Percentiles rank a stretch among this genome's conserved stretches.
phyloP scores from a whole-genome alignment of 1,140 invertebrate genomes.

The Diorhabda carinulata region DNA sequence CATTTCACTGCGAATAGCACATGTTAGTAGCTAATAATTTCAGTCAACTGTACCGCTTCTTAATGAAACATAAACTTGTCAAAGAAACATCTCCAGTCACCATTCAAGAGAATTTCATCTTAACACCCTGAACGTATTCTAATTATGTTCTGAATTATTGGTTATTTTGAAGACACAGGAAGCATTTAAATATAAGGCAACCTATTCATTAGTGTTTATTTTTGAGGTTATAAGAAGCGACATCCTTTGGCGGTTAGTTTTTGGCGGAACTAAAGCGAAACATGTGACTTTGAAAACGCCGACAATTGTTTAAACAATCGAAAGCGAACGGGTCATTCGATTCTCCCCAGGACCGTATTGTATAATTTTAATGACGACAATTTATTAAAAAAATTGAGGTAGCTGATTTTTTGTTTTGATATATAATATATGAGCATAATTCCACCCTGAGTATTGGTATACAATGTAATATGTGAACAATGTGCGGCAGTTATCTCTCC shows the following conservation, averaged over 20 bases:
- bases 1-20: background rate
- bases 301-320: conserved; percentile 24
- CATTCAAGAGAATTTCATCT: background rate
- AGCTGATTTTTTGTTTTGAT: no score
- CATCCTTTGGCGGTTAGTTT: conserved; percentile 18
- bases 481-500: conserved; percentile 7
- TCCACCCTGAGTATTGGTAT: no score
- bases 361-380: no score
- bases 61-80: background rate
- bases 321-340: background rate
- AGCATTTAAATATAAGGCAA: conserved; percentile 23
- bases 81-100: background rate
- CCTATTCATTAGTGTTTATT: conserved; percentile 23
- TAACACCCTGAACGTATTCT: conserved; percentile 1
- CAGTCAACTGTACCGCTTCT: background rate
- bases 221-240: conserved; percentile 21
- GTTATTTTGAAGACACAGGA: conserved; percentile 22
- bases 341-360: no score
- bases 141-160: conserved; percentile 21
- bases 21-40: background rate
- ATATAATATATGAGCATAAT: no score
- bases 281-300: conserved; percentile 19
- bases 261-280: conserved; percentile 25
- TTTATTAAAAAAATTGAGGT: no score
- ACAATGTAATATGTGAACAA: background rate